Evolutionary conservation across 2,113 vertebrate genomes (phyloP).

Genomic region (Rhipidura dahli): DNA sequence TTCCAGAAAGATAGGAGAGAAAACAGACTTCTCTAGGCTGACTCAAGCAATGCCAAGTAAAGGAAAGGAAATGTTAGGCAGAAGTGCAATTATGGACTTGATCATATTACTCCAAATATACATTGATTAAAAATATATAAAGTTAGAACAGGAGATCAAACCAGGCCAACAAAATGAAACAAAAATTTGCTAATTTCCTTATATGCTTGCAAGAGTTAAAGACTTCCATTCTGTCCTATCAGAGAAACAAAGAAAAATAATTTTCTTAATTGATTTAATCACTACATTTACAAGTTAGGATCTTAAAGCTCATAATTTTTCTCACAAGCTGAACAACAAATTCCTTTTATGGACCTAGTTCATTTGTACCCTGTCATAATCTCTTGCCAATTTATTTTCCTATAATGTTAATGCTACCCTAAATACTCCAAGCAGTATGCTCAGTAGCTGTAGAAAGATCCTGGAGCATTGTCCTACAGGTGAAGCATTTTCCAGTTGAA

Average conservation of each 20-base stretch:
- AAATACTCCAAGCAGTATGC: neutral
- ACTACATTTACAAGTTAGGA: neutral
- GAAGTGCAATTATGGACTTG: neutral
- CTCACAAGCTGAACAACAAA: neutral
- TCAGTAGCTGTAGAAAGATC: neutral
- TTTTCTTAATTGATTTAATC: neutral
- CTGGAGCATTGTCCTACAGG: neutral
- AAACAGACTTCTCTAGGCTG: neutral
- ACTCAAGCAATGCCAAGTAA: neutral
- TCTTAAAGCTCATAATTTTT: neutral
- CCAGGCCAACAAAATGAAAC: neutral
- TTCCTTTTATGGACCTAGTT: neutral
- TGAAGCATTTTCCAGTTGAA: neutral
- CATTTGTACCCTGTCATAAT: neutral
- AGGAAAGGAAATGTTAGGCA: conserved; percentile 11
- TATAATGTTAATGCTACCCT: neutral
- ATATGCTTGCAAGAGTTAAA: neutral
- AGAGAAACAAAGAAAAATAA: neutral
- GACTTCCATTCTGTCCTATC: neutral
- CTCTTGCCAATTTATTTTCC: neutral
- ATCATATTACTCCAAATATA: neutral
- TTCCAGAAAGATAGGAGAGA: conserved; percentile 21
- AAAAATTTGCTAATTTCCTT: neutral
- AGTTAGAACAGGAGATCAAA: neutral
- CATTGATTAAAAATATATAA: neutral